Base-by-base conservation (phyloP, 2,113 vertebrate genomes). In the Dipodomys stephensi region DNA sequence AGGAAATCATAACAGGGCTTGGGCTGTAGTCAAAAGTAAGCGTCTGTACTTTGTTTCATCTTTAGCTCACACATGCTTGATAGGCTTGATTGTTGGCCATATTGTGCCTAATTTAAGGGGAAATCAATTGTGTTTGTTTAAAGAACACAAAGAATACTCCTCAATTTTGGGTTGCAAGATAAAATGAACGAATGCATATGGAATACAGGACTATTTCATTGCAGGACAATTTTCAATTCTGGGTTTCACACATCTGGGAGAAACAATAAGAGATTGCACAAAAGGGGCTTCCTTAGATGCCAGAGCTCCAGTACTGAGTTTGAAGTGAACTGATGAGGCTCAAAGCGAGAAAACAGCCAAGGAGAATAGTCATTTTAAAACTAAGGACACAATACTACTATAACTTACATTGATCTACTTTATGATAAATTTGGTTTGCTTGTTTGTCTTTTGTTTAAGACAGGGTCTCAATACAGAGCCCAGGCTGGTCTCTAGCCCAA, bases 11-110 rank as follows among this genome's bases (percentile, higher is more conserved):
- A 73, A 67, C 62, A 72, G 71, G 65, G n/a, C 7, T 78, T 19
- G 49, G 46, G 49, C 60, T 30, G 22, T 6, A 67, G 69, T 86
- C 71, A 44, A 84, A 71, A 90, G 57, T 35, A 69, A 78, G 44
- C 2, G 1, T 81, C 9, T 65, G 12, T 22, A 19, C 32, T 65
- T 65, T 82, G 46, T 82, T 73, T 89, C 49, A 74, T 71, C 32
- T 76, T 76, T 65, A 35, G 22, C 90, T 92, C 18, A 25, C n/a
- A 53, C 28, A 78, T 53, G n/a, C 74, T 82, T 94, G 65, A 46
- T 46, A 87, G 46, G 15, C 7, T 60, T 72, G 46, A n/a, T 9
- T 60, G 32, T 30, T 23, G 65, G 35, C 4, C 11, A 16, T 27
- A 10, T 15, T 79, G 27, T 35, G 15, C 7, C 27, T n/a, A 77